These are phyloP conservation scores for Drosophila algonquin DNA, from an alignment of 2,888 invertebrate genomes.

Conservation along the genomic window DNA sequence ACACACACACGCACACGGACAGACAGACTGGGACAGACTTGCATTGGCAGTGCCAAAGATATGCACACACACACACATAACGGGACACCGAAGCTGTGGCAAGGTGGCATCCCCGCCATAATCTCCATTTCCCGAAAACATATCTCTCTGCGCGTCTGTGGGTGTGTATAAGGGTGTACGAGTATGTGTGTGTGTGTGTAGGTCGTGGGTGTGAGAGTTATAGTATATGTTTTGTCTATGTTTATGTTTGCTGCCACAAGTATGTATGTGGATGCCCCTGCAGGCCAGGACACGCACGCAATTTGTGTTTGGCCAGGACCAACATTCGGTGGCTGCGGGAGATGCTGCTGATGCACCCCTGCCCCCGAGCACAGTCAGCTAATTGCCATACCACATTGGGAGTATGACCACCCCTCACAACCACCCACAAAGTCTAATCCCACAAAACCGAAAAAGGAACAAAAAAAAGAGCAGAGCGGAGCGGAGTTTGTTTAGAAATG, in stretches of 20 bases:
- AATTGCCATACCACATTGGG: constrained; percentile 15
- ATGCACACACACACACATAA: constrained; percentile 51
- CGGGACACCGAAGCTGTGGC: constrained; percentile 35
- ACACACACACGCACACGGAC: constrained; percentile 85
- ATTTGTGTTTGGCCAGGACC: constrained; percentile 42
- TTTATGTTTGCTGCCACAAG: constrained; percentile 57
- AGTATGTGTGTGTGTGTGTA: not conserved
- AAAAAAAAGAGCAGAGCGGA: constrained; percentile 17
- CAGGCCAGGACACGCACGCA: constrained; percentile 33
- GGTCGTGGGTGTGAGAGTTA: constrained; percentile 10
- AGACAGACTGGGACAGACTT: not conserved
- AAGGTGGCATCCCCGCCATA: constrained; percentile 28
- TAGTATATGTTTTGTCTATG: constrained; percentile 57
- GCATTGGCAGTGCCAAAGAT: constrained; percentile 39
- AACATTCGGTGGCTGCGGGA: constrained; percentile 49
- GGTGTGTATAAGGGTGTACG: not conserved
- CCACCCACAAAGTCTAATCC: constrained; percentile 5
- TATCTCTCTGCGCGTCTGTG: constrained; percentile 17
- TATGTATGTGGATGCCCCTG: constrained; percentile 39
- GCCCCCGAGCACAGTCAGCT: constrained; percentile 11
- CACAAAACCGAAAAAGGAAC: constrained; percentile 10
- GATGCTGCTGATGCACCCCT: constrained; percentile 34
- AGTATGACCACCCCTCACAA: not conserved
- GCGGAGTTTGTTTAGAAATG: constrained; percentile 9
- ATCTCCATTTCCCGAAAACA: constrained; percentile 55